A percentile compares a stretch with the other conserved stretches of the same genome.
phyloP scores from a whole-genome alignment of 2,113 vertebrate genomes.

The Xyliphius kryptos region DNA sequence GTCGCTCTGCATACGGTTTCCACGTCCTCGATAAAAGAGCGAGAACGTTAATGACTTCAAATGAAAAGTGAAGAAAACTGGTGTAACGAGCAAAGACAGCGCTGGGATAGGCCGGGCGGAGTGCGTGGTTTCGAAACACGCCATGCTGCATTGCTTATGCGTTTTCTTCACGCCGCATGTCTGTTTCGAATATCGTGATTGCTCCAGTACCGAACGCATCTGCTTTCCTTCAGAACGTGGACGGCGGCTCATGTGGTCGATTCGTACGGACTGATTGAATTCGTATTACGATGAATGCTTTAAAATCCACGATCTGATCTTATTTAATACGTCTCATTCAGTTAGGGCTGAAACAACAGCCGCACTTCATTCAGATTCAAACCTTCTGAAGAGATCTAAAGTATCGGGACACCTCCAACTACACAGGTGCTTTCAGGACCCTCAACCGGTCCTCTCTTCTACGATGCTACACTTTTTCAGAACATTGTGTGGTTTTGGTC shows the following conservation, averaged over 20 bases:
- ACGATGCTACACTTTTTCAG: too few relatives aligned
- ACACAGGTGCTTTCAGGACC: too few relatives aligned
- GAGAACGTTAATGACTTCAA: too few relatives aligned
- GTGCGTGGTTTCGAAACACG: neutral
- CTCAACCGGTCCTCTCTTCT: too few relatives aligned
- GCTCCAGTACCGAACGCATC: slow-evolving; percentile 9
- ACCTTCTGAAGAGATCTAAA: too few relatives aligned
- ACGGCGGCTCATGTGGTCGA: slow-evolving; percentile 5
- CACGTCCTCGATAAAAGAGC: slow-evolving; percentile 27
- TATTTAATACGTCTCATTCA: too few relatives aligned
- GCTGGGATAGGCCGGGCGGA: slow-evolving; percentile 14
- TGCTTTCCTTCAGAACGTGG: slow-evolving; percentile 11
- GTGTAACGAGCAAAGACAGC: slow-evolving; percentile 8
- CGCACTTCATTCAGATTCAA: too few relatives aligned
- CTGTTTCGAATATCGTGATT: slow-evolving; percentile 20
- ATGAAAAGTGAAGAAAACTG: slow-evolving; percentile 5
- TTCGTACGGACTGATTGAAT: slow-evolving; percentile 9
- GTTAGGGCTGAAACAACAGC: too few relatives aligned
- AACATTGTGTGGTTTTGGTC: too few relatives aligned
- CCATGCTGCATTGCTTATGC: slow-evolving; percentile 4
- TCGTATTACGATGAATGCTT: slow-evolving; percentile 2
- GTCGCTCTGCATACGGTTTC: slow-evolving; percentile 35
- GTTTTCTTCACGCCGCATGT: slow-evolving; percentile 2
- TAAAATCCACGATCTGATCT: neutral
- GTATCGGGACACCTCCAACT: too few relatives aligned